phyloP scores from a whole-genome alignment of 2,888 invertebrate species.

The Machimus rusticus region DNA sequence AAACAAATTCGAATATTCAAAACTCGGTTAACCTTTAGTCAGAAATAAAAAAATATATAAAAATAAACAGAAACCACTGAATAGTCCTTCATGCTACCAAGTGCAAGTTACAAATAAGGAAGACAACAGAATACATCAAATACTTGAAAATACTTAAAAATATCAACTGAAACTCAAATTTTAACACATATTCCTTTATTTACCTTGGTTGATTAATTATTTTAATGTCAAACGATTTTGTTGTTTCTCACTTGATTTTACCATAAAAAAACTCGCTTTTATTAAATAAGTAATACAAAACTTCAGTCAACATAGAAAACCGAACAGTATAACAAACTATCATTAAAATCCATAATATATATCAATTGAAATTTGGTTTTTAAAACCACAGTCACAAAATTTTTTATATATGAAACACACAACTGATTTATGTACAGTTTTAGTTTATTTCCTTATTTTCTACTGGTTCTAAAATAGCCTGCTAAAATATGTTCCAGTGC shows the following conservation, averaged over 20 bases:
- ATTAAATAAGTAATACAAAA: not conserved
- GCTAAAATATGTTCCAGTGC: conserved; percentile 4
- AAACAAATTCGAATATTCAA: too few relatives aligned
- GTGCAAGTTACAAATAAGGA: conserved; percentile 14
- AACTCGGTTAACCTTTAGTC: too few relatives aligned
- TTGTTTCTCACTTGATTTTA: not conserved
- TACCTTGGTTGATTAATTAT: not conserved
- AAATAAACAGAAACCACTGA: not conserved
- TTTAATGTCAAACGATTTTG: not conserved
- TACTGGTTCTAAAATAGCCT: conserved; percentile 5
- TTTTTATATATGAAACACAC: conserved; percentile 9
- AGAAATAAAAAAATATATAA: not conserved
- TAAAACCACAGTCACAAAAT: not conserved
- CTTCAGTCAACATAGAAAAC: not conserved
- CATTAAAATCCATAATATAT: not conserved
- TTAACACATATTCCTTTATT: not conserved
- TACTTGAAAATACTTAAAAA: not conserved
- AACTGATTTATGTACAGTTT: not conserved
- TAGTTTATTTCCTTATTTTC: not conserved
- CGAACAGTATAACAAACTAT: not conserved
- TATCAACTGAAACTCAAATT: not conserved
- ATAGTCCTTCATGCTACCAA: not conserved
- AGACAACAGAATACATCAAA: conserved; percentile 24
- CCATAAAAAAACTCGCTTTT: not conserved
- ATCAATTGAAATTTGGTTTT: not conserved